Evolutionary conservation across 2,797 vertebrate species (phyloP), one percentile per base, ranked within the genome.

Genomic region (Danio albolineatus): DNA sequence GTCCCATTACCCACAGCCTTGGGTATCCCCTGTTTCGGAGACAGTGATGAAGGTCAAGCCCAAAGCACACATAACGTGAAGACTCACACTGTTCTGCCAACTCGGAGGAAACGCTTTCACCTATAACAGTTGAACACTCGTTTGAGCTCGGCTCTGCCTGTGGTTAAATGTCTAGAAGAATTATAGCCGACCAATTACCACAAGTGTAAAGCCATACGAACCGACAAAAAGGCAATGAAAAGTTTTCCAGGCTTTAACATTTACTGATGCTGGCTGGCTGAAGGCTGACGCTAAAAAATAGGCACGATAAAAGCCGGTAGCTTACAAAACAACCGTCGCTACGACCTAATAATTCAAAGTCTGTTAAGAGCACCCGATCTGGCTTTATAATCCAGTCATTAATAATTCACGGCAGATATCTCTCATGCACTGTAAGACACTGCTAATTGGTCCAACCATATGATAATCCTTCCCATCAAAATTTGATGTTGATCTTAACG

Each of bases 31-130:
- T 82, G 57, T 88, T 86, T 89, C 79, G 73, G 78, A 88, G 87
- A 90, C 84, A 66, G 60, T 79, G 88, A 89, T 91, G 91, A 92
- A 91, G 91, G 91, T 92, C 90, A 89, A 87, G 85, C 82, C 83
- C 85, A 91, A 90, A 92, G 84, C 84, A 76, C 83, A 90, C 73
- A 57, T 73, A 60, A 67, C 46, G 21, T 60, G 44, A 65, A 70
- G 62, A 75, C 83, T 85, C 84, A 87, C 78, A 46, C 73, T 79
- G 88, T 85, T 89, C 83, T 89, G 85, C 85, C 69, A 84, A 79
- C 82, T 89, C 86, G 85, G 73, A 82, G 83, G 81, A 81, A 89
- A 83, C 80, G 48, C 59, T 85, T 85, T 89, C 86, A 79, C 60
- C 41, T 66, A 43, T 51, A 28, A 75, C 44, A 57, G 13, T 36